Evolutionary conservation across 2,113 vertebrate species (phyloP).

Genomic region (Pterocles orientalis): DNA sequence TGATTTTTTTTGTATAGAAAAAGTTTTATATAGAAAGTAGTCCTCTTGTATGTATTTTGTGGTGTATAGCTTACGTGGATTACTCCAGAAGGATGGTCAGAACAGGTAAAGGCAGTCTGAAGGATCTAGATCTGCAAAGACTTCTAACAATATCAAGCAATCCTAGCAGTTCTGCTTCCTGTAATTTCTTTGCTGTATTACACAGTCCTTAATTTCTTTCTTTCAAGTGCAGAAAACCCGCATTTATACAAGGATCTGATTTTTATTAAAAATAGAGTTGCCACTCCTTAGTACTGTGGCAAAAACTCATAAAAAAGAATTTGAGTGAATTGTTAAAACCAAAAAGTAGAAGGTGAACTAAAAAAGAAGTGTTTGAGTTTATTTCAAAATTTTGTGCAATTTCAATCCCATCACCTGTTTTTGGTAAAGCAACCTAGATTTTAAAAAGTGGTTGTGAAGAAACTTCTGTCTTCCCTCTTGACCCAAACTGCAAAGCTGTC

Average conservation of each 20-base stretch:
- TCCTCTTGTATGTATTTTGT: neutral
- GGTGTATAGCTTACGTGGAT: neutral
- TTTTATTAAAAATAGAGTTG: neutral
- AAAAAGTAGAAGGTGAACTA: neutral
- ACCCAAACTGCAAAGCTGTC: neutral
- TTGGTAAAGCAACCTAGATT: accelerated
- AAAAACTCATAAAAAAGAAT: neutral
- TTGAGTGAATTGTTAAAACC: neutral
- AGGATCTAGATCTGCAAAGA: neutral
- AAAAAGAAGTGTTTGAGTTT: neutral
- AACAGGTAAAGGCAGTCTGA: neutral
- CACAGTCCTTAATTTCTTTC: neutral
- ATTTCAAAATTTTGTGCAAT: neutral
- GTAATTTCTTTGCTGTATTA: neutral
- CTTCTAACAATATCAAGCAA: neutral
- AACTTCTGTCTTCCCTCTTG: neutral
- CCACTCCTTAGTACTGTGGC: neutral
- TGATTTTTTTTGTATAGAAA: neutral
- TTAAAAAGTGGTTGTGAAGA: neutral
- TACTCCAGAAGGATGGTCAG: neutral
- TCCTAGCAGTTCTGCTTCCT: neutral
- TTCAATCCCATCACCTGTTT: neutral
- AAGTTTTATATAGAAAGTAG: neutral
- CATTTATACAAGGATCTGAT: neutral
- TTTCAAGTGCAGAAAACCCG: neutral